These are phyloP conservation scores for Sarcoramphus papa DNA, from an alignment of 2,797 vertebrate species.

Conservation along the genomic window DNA sequence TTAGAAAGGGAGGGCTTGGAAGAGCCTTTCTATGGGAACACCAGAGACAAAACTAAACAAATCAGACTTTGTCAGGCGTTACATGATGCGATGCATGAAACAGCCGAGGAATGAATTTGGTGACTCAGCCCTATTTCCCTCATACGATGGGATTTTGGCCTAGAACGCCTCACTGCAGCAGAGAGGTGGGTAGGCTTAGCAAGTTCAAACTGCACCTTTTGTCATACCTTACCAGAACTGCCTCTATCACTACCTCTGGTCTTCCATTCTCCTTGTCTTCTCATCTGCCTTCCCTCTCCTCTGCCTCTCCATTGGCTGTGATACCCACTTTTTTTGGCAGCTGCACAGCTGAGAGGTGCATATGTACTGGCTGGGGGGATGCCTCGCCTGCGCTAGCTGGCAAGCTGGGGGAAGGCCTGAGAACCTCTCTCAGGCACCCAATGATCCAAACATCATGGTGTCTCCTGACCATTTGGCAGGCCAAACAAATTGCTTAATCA, in stretches of 20 bases:
- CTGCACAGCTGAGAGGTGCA: background rate
- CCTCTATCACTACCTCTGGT: background rate
- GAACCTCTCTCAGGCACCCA: background rate
- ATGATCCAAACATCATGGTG: background rate
- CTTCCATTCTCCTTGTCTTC: background rate
- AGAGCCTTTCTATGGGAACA: background rate
- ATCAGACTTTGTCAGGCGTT: background rate
- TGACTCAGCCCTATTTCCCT: constrained; percentile 11
- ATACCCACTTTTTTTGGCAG: background rate
- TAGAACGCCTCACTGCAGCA: background rate
- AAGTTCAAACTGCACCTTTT: background rate
- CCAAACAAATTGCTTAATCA: background rate
- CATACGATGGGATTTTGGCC: background rate
- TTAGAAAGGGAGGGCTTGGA: background rate
- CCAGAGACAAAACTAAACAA: background rate
- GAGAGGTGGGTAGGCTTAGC: background rate
- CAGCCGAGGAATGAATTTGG: background rate
- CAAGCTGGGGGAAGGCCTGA: background rate
- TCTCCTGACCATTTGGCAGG: background rate
- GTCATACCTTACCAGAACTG: background rate
- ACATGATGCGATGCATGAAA: background rate
- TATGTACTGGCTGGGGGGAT: background rate
- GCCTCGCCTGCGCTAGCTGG: rapidly evolving
- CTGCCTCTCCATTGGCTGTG: background rate
- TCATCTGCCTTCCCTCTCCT: background rate